phyloP scores from a whole-genome alignment of 2,888 invertebrate genomes.

The Pedicia rivosa region DNA sequence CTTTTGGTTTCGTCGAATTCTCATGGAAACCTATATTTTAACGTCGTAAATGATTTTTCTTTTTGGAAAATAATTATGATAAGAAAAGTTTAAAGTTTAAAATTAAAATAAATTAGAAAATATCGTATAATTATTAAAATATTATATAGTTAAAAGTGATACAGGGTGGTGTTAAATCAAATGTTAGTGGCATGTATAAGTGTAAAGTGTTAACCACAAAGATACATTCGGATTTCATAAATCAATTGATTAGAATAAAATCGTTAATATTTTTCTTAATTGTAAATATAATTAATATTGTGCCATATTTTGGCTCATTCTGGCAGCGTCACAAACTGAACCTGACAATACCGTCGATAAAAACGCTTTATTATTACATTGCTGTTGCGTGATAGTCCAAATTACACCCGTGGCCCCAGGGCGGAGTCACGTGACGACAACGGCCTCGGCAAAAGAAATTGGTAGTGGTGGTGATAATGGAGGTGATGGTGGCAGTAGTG shows the following conservation, averaged over 20 bases:
- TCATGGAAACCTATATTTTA: no score
- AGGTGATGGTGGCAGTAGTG: constrained; percentile 21
- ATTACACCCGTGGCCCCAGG: constrained; percentile 29
- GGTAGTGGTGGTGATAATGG: constrained; percentile 24
- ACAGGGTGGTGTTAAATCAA: constrained; percentile 10
- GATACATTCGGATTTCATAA: no score
- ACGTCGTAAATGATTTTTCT: no score
- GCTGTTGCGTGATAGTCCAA: constrained; percentile 34
- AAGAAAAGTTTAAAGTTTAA: no score
- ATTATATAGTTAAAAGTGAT: no score
- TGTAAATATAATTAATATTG: not conserved
- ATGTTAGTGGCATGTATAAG: constrained; percentile 16
- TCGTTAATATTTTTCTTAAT: not conserved
- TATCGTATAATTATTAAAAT: no score
- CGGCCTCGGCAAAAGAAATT: constrained; percentile 32
- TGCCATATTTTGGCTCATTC: constrained; percentile 23
- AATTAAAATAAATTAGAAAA: no score
- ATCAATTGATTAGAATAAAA: no score
- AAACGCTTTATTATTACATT: constrained; percentile 32
- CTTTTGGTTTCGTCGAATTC: no score
- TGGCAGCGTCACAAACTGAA: constrained; percentile 29
- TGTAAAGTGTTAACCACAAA: no score
- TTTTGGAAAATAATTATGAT: no score
- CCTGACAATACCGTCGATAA: constrained; percentile 27
- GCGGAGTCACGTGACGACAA: constrained; percentile 21